These are phyloP conservation scores for Cyclargus thomasi DNA, from an alignment of 1,140 invertebrate species.

Conservation along the genomic window DNA sequence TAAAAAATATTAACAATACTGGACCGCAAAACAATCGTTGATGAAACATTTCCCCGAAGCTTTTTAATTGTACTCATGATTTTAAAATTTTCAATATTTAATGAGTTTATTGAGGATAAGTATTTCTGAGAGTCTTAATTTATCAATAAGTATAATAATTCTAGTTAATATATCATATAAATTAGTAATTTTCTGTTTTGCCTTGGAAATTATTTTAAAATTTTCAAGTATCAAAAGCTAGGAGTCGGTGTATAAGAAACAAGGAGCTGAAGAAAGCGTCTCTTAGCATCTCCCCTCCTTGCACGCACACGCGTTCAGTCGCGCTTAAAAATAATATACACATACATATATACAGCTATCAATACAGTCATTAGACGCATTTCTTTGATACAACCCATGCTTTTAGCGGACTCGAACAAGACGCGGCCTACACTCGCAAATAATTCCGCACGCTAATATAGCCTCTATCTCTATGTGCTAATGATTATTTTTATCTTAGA, in stretches of 20 bases:
- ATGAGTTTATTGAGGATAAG: too few relatives aligned
- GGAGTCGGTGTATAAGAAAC: constrained; percentile 55
- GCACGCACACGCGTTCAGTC: constrained; percentile 56
- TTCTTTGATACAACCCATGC: constrained; percentile 67
- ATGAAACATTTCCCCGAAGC: too few relatives aligned
- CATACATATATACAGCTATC: constrained; percentile 57
- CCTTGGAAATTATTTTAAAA: neutral
- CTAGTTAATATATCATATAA: too few relatives aligned
- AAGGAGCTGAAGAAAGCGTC: constrained; percentile 68
- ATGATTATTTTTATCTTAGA: constrained; percentile 16
- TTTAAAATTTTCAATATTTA: too few relatives aligned
- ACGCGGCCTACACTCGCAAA: constrained; percentile 27
- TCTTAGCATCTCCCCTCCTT: constrained; percentile 67
- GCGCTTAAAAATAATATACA: constrained; percentile 65
- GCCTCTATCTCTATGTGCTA: constrained; percentile 28
- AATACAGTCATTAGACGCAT: constrained; percentile 72
- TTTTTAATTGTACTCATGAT: too few relatives aligned
- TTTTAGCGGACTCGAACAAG: constrained; percentile 55
- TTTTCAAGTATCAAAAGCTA: constrained; percentile 35
- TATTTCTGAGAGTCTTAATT: too few relatives aligned
- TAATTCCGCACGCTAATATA: constrained; percentile 30
- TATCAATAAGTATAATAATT: too few relatives aligned
- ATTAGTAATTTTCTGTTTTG: neutral
- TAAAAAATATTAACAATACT: too few relatives aligned
- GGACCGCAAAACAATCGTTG: too few relatives aligned